phyloP scores from a whole-genome alignment of 2,888 invertebrate species.

The Synanthedon andrenaeformis region DNA sequence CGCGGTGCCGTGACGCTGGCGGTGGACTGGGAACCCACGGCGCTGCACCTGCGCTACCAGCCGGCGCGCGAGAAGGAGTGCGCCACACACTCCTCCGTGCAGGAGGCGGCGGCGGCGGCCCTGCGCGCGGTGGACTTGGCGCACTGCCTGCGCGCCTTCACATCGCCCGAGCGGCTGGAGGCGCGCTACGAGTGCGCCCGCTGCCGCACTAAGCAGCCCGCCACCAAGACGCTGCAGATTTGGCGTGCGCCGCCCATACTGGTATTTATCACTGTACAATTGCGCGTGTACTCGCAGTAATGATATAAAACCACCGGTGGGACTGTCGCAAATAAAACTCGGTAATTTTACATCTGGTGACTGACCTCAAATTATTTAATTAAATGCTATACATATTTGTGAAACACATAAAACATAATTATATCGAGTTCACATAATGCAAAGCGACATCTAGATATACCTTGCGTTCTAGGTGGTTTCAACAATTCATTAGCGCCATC shows the following conservation, averaged over 20 bases:
- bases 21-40: conserved; percentile 96
- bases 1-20: conserved; percentile 66
- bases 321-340: no score
- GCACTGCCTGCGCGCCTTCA: conserved; percentile 89
- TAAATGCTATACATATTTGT: no score
- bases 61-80: conserved; percentile 81
- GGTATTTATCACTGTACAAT: conserved; percentile 67
- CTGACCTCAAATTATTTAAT: no score
- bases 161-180: conserved; percentile 86
- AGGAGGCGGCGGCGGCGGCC: conserved; percentile 75
- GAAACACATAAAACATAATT: no score
- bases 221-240: conserved; percentile 91
- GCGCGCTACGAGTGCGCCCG: conserved; percentile 87
- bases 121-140: conserved; percentile 87
- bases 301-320: no score
- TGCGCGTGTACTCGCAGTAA: no score
- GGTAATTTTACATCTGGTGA: no score
- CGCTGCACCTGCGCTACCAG: conserved; percentile 90
- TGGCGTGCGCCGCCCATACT: conserved; percentile 92
- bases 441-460: no score
- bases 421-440: no score
- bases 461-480: no score
- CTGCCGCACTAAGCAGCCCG: conserved; percentile 86
- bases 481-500: no score
- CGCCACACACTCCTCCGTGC: conserved; percentile 81